Conservation (phyloP, 2,113 vertebrate genomes). For the Stigmatopora nigra region DNA sequence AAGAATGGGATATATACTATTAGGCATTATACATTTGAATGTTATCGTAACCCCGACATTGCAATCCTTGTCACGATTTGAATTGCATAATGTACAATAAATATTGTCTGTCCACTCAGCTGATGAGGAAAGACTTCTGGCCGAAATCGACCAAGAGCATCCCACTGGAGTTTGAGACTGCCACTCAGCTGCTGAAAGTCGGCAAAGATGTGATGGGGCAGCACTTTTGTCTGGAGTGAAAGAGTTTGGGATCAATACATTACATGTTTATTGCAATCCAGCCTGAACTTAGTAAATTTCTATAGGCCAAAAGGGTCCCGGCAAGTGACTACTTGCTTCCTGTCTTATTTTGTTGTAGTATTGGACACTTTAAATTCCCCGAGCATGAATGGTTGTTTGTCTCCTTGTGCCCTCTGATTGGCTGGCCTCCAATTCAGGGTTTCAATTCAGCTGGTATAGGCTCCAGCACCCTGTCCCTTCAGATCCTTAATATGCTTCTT, state of each 20-base stretch:
- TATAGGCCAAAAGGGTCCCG: background rate
- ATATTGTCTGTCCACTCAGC: slow-evolving; percentile 55
- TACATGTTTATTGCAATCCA: background rate
- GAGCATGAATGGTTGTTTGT: no score
- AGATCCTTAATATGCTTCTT: background rate
- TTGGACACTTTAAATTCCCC: no score
- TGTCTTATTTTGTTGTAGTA: background rate
- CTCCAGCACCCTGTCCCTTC: background rate
- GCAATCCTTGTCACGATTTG: background rate
- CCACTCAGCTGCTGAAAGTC: slow-evolving; percentile 74
- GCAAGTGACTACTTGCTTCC: background rate
- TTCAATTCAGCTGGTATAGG: no score
- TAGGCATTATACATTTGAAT: background rate
- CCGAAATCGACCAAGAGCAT: slow-evolving; percentile 60
- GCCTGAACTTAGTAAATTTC: background rate
- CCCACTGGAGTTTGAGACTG: slow-evolving; percentile 80
- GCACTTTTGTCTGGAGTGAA: slow-evolving; percentile 76
- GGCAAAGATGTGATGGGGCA: slow-evolving; percentile 68
- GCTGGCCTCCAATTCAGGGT: no score
- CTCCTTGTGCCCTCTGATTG: no score
- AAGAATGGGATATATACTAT: background rate
- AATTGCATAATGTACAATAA: background rate
- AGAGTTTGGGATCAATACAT: background rate
- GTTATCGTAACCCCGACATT: background rate
- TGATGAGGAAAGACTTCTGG: slow-evolving; percentile 84